A percentile compares a stretch with the other conserved stretches of the same genome.
phyloP scores from a whole-genome alignment of 2,888 invertebrate genomes.

The Polydrusus pterygomalis region DNA sequence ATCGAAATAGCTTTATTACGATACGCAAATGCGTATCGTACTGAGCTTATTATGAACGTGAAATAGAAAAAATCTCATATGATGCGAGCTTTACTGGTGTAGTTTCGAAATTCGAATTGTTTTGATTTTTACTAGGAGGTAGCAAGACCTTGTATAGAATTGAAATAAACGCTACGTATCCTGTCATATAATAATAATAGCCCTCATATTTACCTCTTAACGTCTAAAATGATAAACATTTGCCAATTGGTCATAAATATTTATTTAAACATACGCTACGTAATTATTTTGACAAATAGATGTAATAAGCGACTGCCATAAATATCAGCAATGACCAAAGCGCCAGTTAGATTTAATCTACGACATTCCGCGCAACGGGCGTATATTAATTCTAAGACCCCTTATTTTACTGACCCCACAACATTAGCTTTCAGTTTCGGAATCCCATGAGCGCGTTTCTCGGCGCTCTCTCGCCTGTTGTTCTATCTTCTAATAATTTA shows the following conservation, averaged over 20 bases:
- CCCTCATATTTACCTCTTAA: background rate
- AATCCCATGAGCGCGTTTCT: slow-evolving; percentile 60
- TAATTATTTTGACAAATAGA: slow-evolving; percentile 31
- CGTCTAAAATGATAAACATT: background rate
- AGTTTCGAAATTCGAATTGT: no score
- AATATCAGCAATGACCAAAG: slow-evolving; percentile 54
- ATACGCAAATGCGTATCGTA: no score
- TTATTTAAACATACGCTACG: slow-evolving; percentile 3
- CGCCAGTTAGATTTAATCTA: slow-evolving; percentile 68
- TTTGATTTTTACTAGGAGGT: no score
- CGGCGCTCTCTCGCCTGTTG: slow-evolving; percentile 56
- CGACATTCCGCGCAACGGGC: slow-evolving; percentile 63
- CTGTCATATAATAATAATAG: no score
- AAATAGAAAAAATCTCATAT: no score
- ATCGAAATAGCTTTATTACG: no score
- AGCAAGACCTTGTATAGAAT: no score
- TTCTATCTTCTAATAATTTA: slow-evolving; percentile 62
- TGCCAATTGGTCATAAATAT: background rate
- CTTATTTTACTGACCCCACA: slow-evolving; percentile 65
- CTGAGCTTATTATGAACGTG: no score
- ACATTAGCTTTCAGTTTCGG: slow-evolving; percentile 63
- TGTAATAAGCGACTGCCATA: slow-evolving; percentile 36
- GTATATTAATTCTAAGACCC: slow-evolving; percentile 69
- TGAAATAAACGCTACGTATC: no score
- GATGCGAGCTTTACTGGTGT: no score